Percentiles rank a stretch among this genome's conserved stretches.
Conservation (phyloP, 2,888 invertebrate genomes). For the Tiphia femorata region DNA sequence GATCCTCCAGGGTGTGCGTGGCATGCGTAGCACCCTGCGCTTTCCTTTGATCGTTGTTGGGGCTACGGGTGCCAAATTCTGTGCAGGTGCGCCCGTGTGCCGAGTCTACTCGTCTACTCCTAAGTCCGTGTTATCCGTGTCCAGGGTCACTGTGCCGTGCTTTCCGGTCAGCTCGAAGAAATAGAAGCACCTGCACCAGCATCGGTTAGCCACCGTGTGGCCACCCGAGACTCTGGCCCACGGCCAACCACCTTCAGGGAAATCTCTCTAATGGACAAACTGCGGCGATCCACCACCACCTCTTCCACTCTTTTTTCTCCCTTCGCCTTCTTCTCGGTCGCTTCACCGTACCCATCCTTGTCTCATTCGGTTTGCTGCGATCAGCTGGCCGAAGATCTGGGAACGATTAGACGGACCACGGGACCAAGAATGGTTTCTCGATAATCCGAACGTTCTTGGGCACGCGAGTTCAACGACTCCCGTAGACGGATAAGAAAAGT, state of each 20-base stretch:
- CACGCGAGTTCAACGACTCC: too few relatives aligned
- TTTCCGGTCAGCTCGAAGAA: slow-evolving; percentile 27
- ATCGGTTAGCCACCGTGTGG: too few relatives aligned
- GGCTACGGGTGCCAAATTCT: neutral
- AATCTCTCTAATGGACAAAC: slow-evolving; percentile 34
- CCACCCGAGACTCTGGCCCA: slow-evolving; percentile 28
- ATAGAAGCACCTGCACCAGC: too few relatives aligned
- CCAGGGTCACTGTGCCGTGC: slow-evolving; percentile 31
- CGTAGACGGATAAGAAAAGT: too few relatives aligned
- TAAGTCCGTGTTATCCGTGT: too few relatives aligned
- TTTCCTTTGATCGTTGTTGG: neutral
- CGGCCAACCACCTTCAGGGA: slow-evolving; percentile 37
- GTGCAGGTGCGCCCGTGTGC: neutral
- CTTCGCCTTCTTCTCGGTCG: neutral
- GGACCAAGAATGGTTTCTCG: too few relatives aligned
- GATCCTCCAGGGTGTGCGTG: neutral
- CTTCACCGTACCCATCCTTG: neutral
- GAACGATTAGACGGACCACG: slow-evolving; percentile 2
- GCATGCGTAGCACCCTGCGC: too few relatives aligned
- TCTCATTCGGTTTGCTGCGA: neutral
- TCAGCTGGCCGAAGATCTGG: neutral
- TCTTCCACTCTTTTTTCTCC: too few relatives aligned
- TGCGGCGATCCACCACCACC: too few relatives aligned
- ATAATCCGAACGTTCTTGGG: too few relatives aligned
- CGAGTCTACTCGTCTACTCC: too few relatives aligned